These are phyloP conservation scores for Pterocles orientalis DNA, from an alignment of 2,113 vertebrate species.

Conservation along the genomic window DNA sequence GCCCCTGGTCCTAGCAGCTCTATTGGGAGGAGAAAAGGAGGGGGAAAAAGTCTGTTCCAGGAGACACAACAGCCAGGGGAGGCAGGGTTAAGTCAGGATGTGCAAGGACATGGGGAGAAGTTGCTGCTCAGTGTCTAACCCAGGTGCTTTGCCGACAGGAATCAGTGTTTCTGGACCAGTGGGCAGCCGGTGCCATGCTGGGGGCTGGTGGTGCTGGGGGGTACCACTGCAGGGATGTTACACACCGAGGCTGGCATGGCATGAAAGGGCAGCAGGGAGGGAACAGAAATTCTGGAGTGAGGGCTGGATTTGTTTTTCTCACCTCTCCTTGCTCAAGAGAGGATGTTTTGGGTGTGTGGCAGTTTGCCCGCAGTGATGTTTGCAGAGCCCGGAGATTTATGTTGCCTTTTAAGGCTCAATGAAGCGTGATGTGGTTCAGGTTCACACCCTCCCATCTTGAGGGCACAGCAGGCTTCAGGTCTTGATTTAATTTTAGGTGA, in stretches of 20 bases:
- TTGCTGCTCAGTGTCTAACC: not conserved
- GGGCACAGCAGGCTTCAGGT: not conserved
- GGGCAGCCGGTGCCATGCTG: accelerated
- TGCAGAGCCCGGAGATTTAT: not conserved
- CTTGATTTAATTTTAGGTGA: not conserved
- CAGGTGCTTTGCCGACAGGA: not conserved
- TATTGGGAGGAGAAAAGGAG: accelerated
- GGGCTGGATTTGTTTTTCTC: not conserved
- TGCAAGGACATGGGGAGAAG: not conserved
- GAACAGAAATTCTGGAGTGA: not conserved
- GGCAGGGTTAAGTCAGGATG: not conserved
- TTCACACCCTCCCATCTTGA: not conserved
- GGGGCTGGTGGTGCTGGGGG: not conserved
- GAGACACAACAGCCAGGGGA: not conserved
- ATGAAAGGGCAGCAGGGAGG: not conserved
- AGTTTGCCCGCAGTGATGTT: not conserved
- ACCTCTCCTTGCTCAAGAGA: not conserved
- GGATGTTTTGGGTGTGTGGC: not conserved
- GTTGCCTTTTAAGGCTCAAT: not conserved
- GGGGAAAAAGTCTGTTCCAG: not conserved
- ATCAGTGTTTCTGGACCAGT: accelerated
- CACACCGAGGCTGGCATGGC: accelerated
- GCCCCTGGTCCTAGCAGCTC: not conserved
- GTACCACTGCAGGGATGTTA: not conserved
- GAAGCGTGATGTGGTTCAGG: not conserved